Conservation (phyloP, 2,797 vertebrate genomes). For the Odontamblyopus lacepedii region DNA sequence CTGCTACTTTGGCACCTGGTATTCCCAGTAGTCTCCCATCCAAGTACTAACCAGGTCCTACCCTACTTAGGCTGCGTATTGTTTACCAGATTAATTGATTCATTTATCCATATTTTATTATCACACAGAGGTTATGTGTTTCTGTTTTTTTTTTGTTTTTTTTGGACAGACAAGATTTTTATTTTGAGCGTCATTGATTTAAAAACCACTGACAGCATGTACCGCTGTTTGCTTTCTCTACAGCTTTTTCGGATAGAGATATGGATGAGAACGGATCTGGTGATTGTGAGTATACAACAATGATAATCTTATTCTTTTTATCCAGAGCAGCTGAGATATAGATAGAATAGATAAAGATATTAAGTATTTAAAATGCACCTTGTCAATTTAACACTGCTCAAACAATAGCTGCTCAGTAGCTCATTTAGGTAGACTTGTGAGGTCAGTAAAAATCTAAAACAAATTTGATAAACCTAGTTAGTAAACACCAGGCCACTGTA, state of each 20-base stretch:
- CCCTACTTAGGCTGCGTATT: neutral
- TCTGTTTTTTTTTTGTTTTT: neutral
- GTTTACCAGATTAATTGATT: neutral
- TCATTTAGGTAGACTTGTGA: no score
- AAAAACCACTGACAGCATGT: neutral
- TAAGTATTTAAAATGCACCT: no score
- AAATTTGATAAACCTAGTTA: neutral
- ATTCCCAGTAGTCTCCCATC: neutral
- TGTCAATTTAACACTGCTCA: no score
- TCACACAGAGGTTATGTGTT: neutral
- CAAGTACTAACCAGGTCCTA: neutral
- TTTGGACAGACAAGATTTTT: neutral
- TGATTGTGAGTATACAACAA: slow-evolving; percentile 44
- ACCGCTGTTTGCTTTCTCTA: slow-evolving; percentile 33
- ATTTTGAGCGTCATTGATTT: neutral
- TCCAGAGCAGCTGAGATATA: no score
- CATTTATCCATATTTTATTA: neutral
- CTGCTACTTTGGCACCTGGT: no score
- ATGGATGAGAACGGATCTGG: slow-evolving; percentile 56
- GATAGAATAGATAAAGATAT: no score
- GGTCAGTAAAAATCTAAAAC: no score
- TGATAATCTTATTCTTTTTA: no score
- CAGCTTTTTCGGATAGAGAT: slow-evolving; percentile 24
- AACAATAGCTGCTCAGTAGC: no score
- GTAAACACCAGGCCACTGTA: neutral